Evolutionary conservation across 2,888 invertebrate species (phyloP), one percentile per base, ranked within the genome.

Genomic region (Acronicta psi): DNA sequence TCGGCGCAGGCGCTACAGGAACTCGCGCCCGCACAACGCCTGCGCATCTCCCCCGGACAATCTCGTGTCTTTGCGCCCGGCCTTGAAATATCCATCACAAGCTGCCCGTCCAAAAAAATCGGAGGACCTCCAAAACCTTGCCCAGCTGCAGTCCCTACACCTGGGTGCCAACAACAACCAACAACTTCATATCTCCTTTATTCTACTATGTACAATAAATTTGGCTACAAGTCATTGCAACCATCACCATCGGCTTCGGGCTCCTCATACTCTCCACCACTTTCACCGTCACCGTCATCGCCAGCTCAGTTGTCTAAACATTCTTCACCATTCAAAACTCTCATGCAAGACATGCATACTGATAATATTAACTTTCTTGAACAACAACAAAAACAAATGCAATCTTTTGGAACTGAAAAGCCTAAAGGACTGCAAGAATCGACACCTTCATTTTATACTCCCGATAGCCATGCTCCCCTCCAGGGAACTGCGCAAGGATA

Each of bases 161-260:
- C 75, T 5, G 82, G 76, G 14, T 89, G 89, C 52, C 53, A 60
- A 18, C 46, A 63, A 2, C 38, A 1, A 3, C 38, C 80, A 0
- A 83, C 84, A 2, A 73, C 85, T 13, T 83, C 88, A 2, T 88
- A 89, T 51, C 69, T 83, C 2, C 52, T 88, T 11, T 84, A 90
- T 65, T 75, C 85, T 1, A 80, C 83, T 2, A 43, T 67, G 7
- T 66, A 77, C 67, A 58, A 47, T 10, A 68, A 37, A 17, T 23
- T 40, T 25, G 37, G 44, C 40, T 42, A 52, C 14, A 9, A 59
- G 10, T 40, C 65, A 16, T 59, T 41, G 9, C 49, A 45, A 2
- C 23, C 59, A 14, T 43, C 54, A 9, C 23, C 59, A 14, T 43
- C 54, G 8, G 20, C 54, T 11, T 17, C 44, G 34, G 46, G 54